These are phyloP conservation scores for Podarcis lilfordi DNA, from an alignment of 2,797 vertebrate genomes.

Conservation along the genomic window DNA sequence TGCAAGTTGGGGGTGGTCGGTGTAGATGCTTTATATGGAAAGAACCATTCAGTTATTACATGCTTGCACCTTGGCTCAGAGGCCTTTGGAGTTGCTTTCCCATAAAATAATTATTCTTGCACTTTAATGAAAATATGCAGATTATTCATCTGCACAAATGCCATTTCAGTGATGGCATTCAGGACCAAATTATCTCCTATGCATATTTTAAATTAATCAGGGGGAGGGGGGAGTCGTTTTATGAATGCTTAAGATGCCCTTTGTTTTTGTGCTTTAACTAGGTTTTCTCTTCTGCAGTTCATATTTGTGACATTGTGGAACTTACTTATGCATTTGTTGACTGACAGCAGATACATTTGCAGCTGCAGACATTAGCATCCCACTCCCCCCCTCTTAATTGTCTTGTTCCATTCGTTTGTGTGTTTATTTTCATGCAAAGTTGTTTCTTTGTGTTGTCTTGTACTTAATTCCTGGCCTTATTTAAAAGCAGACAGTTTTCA, in stretches of 20 bases:
- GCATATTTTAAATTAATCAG: neutral
- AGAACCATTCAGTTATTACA: neutral
- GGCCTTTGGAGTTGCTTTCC: neutral
- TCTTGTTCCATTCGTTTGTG: slow-evolving; percentile 39
- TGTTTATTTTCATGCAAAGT: slow-evolving; percentile 22
- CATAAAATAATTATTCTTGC: neutral
- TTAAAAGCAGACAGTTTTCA: slow-evolving; percentile 23
- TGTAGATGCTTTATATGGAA: neutral
- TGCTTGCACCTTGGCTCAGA: neutral
- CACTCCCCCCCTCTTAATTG: slow-evolving; percentile 48
- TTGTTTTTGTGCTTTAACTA: neutral
- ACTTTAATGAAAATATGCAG: neutral
- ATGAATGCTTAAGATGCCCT: neutral
- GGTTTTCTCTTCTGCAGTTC: neutral
- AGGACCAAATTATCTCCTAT: neutral
- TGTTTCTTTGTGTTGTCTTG: neutral
- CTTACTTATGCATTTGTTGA: neutral
- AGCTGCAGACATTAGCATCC: slow-evolving; percentile 38
- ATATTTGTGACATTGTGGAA: neutral
- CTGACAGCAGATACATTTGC: neutral
- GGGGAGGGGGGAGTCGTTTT: neutral
- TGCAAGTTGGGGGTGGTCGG: neutral
- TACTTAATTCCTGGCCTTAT: neutral
- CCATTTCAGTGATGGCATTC: neutral
- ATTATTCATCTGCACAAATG: neutral